Evolutionary conservation across 2,113 vertebrate species (phyloP).

Genomic region (Recurvirostra avosetta): DNA sequence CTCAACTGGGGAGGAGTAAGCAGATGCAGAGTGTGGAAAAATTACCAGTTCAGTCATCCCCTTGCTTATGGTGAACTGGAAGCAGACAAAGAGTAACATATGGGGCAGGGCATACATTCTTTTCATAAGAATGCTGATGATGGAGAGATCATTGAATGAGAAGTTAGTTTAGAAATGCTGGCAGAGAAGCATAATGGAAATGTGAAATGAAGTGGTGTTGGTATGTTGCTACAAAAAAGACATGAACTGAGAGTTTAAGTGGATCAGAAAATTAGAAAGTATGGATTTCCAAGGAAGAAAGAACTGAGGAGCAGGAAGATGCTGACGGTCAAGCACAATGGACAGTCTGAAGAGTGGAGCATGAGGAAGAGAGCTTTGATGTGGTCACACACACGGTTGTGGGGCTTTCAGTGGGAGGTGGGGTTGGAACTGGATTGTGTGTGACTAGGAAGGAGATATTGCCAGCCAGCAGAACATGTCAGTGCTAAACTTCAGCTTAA

Average conservation of each 20-base stretch:
- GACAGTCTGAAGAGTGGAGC: background rate
- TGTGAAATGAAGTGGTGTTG: background rate
- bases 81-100: background rate
- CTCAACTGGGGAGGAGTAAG: background rate
- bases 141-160: background rate
- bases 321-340: background rate
- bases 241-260: background rate
- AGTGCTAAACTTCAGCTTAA: background rate
- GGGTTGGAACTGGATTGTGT: background rate
- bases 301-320: background rate
- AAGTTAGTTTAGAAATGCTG: background rate
- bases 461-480: background rate
- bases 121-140: background rate
- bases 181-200: background rate
- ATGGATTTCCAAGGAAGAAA: background rate
- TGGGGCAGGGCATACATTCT: background rate
- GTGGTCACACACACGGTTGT: rapidly evolving
- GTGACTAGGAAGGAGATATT: background rate
- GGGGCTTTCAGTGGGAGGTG: background rate
- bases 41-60: background rate
- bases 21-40: background rate
- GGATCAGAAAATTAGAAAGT: background rate
- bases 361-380: background rate
- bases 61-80: background rate
- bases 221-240: background rate